A percentile compares a stretch with the other conserved stretches of the same genome.
Conservation (phyloP, 2,797 vertebrate species). For the Carcharodon carcharias region DNA sequence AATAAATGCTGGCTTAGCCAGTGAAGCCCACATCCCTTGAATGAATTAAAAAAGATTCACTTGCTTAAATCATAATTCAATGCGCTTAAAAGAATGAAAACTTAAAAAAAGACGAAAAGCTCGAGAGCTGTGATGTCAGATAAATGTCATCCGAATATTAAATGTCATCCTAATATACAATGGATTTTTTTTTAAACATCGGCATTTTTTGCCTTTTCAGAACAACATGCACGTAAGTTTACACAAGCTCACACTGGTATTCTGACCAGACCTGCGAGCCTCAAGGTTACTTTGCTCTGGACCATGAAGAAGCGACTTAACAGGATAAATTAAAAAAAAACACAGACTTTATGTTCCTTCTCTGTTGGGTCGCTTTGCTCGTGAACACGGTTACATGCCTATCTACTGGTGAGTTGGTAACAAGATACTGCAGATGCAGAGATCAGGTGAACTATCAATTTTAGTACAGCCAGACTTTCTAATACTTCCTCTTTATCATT, state of each 20-base stretch:
- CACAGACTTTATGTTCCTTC: neutral
- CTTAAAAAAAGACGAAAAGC: neutral
- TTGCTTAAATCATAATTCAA: neutral
- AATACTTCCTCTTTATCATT: no score
- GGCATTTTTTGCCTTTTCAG: neutral
- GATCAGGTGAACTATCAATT: no score
- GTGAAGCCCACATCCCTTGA: no score
- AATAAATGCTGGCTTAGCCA: no score
- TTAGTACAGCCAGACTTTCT: no score
- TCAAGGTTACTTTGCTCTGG: neutral
- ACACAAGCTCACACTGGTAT: neutral
- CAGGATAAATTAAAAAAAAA: no score
- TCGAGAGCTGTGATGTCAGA: neutral
- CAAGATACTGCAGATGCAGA: no score
- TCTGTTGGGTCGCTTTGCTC: no score
- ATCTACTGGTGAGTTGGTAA: no score
- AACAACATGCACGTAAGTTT: neutral
- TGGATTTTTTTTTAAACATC: neutral
- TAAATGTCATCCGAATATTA: no score
- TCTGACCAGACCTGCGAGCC: neutral
- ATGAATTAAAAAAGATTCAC: neutral
- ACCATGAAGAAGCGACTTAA: neutral
- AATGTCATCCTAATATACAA: neutral
- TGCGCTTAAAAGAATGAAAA: neutral
- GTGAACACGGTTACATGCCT: no score